These are phyloP conservation scores for Pristionchus maxplancki DNA, from an alignment of 2,888 invertebrate genomes.

Conservation along the genomic window DNA sequence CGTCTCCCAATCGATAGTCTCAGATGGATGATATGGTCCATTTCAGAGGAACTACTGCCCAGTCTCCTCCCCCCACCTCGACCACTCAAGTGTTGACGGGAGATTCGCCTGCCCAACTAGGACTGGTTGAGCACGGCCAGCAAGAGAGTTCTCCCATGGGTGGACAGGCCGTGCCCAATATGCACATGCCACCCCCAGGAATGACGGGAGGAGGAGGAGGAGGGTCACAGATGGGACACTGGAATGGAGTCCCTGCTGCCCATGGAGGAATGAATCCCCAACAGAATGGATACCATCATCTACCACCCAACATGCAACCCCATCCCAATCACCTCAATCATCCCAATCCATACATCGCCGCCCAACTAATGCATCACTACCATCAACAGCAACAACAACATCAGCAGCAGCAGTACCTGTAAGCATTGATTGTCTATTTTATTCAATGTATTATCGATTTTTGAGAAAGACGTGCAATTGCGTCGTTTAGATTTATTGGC, in stretches of 20 bases:
- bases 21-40: conserved; percentile 3
- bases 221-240: conserved; percentile 8
- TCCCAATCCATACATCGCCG: conserved; percentile 18
- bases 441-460: not conserved
- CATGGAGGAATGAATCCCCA: not conserved
- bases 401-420: conserved; percentile 36
- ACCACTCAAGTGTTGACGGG: not conserved
- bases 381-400: conserved; percentile 24
- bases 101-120: not conserved
- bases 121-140: not conserved
- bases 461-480: not conserved
- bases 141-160: not conserved
- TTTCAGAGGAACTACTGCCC: conserved; percentile 29
- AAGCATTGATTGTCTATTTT: not conserved
- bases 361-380: conserved; percentile 27
- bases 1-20: conserved; percentile 7
- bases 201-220: conserved; percentile 3
- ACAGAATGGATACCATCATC: conserved; percentile 13
- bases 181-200: conserved; percentile 10
- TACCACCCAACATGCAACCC: not conserved
- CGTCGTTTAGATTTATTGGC: not conserved
- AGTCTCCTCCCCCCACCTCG: not conserved
- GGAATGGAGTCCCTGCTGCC: not conserved
- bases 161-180: not conserved
- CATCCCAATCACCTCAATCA: too few relatives aligned